Conservation (phyloP, 2,888 invertebrate species). For the Campoplex nolae region DNA sequence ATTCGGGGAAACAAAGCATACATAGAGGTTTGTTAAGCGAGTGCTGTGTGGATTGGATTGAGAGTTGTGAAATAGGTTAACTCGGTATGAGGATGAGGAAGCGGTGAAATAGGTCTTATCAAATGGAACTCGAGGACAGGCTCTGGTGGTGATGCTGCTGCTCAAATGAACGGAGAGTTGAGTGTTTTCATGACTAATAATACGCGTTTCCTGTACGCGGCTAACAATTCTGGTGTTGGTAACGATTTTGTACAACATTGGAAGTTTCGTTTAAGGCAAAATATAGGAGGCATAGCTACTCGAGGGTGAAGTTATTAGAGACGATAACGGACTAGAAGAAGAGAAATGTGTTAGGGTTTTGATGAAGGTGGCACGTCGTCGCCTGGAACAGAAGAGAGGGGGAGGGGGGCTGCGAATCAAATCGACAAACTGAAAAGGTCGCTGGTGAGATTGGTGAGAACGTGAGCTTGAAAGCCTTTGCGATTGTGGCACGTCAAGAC, state of each 20-base stretch:
- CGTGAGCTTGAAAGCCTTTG: background rate
- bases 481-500: background rate
- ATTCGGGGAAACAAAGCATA: background rate
- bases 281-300: background rate
- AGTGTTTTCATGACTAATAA: background rate
- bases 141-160: background rate
- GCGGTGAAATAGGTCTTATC: background rate
- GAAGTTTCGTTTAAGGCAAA: background rate
- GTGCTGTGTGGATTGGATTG: background rate
- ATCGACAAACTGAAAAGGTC: background rate
- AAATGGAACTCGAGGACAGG: background rate
- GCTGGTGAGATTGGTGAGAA: background rate
- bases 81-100: background rate
- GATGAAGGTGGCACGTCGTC: background rate
- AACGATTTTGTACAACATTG: background rate
- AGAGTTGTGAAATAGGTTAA: constrained; percentile 20
- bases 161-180: background rate
- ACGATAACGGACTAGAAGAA: background rate
- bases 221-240: background rate
- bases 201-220: background rate
- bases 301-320: background rate
- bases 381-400: background rate
- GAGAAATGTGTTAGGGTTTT: background rate
- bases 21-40: constrained; percentile 2
- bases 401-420: background rate